Percentiles rank a stretch among this genome's conserved stretches.
phyloP scores from a whole-genome alignment of 2,797 vertebrate species.

The Tachyglossus aculeatus region DNA sequence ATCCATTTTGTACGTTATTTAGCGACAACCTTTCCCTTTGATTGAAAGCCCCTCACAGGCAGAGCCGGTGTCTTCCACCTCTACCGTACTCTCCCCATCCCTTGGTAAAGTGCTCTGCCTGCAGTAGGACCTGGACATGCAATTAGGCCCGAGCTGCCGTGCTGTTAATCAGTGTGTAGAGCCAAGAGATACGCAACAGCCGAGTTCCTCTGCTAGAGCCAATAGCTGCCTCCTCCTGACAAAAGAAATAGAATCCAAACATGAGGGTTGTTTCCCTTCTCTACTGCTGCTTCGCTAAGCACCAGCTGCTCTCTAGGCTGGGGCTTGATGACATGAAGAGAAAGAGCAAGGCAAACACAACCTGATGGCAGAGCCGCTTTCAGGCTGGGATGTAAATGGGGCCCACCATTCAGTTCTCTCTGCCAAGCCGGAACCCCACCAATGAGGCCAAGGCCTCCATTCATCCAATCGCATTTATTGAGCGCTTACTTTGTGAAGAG shows the following conservation, averaged over 20 bases:
- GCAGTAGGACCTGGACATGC: background rate
- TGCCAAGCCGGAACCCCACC: no score
- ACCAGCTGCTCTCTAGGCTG: background rate
- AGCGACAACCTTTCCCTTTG: no score
- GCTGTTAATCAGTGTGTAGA: constrained; percentile 29
- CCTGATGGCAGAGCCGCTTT: constrained; percentile 25
- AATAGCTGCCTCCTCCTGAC: constrained; percentile 19
- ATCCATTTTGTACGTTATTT: no score
- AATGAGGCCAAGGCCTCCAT: no score
- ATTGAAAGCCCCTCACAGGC: no score
- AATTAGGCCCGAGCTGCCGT: constrained; percentile 16
- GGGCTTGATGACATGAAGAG: constrained; percentile 8
- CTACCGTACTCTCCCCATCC: no score
- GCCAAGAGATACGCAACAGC: constrained; percentile 13
- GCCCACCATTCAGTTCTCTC: no score
- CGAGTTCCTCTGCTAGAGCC: constrained; percentile 20
- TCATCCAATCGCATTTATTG: no score
- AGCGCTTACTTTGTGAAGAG: no score
- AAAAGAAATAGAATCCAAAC: background rate
- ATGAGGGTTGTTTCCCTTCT: constrained; percentile 7
- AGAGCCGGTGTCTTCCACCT: no score
- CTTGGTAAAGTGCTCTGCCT: no score
- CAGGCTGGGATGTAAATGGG: constrained; percentile 15
- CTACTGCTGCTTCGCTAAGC: constrained; percentile 7
- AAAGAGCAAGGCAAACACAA: constrained; percentile 37